Evolutionary conservation across 2,888 invertebrate species (phyloP).

Genomic region (Pseudeuparius sepicola): DNA sequence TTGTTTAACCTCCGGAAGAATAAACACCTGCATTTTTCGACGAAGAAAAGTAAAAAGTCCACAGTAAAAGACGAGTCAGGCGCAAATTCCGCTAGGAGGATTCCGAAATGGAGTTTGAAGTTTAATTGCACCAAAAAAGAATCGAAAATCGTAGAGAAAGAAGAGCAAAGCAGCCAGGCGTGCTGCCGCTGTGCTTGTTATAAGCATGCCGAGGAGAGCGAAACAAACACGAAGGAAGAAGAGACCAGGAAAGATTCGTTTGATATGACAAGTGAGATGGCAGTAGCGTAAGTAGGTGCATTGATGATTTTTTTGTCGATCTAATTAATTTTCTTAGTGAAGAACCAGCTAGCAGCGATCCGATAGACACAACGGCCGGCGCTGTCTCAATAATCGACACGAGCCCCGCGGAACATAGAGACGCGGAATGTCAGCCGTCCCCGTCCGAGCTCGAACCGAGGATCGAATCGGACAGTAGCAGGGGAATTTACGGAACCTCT

Average conservation of each 20-base stretch:
- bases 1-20: conserved; percentile 35
- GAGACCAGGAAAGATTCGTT: conserved; percentile 14
- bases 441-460: no score
- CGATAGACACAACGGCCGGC: no score
- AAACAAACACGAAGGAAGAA: conserved; percentile 3
- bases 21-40: conserved; percentile 31
- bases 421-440: no score
- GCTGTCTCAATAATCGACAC: no score
- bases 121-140: conserved; percentile 36
- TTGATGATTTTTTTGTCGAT: no score
- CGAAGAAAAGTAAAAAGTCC: conserved; percentile 29
- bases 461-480: conserved; percentile 24
- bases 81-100: conserved; percentile 27
- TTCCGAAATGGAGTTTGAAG: conserved; percentile 37
- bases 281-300: conserved; percentile 12
- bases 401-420: no score
- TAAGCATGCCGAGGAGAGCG: conserved; percentile 30
- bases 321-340: no score
- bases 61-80: conserved; percentile 7
- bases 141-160: conserved; percentile 27
- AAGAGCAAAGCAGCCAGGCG: conserved; percentile 27
- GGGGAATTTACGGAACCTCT: conserved; percentile 28
- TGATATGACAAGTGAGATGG: conserved; percentile 12
- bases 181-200: conserved; percentile 38
- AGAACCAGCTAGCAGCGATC: no score